Conservation (phyloP, 2,888 invertebrate species). For the Andrena camellia region DNA sequence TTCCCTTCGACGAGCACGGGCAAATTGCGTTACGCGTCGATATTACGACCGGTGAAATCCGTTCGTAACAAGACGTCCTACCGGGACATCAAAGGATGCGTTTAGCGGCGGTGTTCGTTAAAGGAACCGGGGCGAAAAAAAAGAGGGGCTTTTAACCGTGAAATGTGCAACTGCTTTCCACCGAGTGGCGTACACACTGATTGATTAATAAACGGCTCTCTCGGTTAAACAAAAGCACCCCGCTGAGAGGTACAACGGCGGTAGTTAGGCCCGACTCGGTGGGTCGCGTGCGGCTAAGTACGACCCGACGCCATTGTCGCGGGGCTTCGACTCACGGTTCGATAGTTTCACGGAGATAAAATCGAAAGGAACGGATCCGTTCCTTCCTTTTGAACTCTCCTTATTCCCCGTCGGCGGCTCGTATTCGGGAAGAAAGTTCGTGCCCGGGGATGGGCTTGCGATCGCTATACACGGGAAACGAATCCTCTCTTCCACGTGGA, state of each 20-base stretch:
- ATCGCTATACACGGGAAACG: conserved; percentile 8
- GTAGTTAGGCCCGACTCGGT: conserved; percentile 35
- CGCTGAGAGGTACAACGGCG: conserved; percentile 46
- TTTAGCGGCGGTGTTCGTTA: conserved; percentile 2
- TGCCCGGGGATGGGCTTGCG: conserved; percentile 7
- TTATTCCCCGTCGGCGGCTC: not conserved
- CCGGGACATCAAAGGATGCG: conserved; percentile 57
- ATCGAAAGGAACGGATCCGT: conserved; percentile 37
- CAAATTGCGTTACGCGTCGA: conserved; percentile 38
- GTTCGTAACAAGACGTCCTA: conserved; percentile 39
- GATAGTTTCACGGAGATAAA: conserved; percentile 55
- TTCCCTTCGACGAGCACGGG: conserved; percentile 26
- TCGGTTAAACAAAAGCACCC: conserved; percentile 69
- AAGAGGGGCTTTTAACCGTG: conserved; percentile 47
- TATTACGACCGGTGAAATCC: conserved; percentile 8
- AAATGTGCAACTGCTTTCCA: conserved; percentile 54
- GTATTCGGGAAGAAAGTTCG: conserved; percentile 9
- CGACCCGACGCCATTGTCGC: conserved; percentile 51
- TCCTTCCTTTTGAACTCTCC: conserved; percentile 6
- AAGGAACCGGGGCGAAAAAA: not conserved
- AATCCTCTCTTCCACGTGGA: conserved; percentile 38
- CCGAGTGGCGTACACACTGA: conserved; percentile 31
- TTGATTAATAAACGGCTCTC: conserved; percentile 63
- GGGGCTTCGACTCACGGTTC: conserved; percentile 42
- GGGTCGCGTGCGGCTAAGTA: conserved; percentile 62